These are phyloP conservation scores for Chelon auratus DNA, from an alignment of 2,797 vertebrate species.

Conservation along the genomic window DNA sequence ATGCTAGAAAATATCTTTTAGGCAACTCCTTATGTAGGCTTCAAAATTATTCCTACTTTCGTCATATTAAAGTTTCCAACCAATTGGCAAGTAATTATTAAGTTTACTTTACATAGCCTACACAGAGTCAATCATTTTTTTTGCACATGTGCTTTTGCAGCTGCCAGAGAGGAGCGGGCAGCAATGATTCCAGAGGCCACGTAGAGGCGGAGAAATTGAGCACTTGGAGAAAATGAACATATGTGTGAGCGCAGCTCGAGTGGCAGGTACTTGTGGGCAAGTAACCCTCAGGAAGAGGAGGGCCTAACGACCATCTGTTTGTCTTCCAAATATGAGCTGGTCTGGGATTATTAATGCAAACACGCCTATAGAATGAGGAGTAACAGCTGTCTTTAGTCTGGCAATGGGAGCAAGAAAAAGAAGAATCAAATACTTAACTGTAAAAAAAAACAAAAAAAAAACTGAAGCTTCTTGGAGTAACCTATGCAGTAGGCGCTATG, in stretches of 20 bases:
- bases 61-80: neutral
- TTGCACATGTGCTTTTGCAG: constrained; percentile 33
- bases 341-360: constrained; percentile 46
- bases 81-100: neutral
- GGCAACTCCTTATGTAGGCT: neutral
- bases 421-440: neutral
- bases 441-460: too few species aligned
- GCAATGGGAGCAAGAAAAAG: constrained; percentile 1
- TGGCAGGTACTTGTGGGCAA: constrained; percentile 56
- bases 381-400: constrained; percentile 45
- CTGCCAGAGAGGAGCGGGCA: constrained; percentile 26
- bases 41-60: neutral
- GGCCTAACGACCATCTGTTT: constrained; percentile 66
- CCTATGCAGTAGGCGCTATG: too few species aligned
- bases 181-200: constrained; percentile 50
- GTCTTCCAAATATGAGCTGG: constrained; percentile 45
- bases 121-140: constrained; percentile 12
- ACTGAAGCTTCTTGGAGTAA: too few species aligned
- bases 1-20: too few species aligned
- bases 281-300: constrained; percentile 55
- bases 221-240: constrained; percentile 70
- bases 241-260: constrained; percentile 66
- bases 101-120: neutral
- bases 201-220: constrained; percentile 48
- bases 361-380: constrained; percentile 28